These are phyloP conservation scores for Agrochola circellaris DNA, from an alignment of 2,888 invertebrate genomes.

Conservation along the genomic window DNA sequence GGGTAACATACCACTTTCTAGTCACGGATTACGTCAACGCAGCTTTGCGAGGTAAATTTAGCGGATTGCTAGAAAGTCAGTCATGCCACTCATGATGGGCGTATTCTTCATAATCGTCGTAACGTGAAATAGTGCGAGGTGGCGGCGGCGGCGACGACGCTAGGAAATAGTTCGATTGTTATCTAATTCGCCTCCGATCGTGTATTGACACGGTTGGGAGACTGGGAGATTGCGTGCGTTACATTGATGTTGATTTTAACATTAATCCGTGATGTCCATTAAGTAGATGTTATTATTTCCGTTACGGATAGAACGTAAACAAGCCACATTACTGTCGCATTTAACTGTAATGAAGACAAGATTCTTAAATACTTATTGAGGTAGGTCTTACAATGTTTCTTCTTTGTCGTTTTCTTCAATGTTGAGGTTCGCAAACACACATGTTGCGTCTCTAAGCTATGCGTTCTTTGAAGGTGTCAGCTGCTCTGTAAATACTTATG, in stretches of 20 bases:
- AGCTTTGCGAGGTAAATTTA: conserved; percentile 78
- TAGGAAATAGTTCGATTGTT: conserved; percentile 75
- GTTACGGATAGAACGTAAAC: conserved; percentile 1
- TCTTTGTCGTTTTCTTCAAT: not conserved
- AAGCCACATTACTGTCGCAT: not conserved
- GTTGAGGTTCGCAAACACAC: not conserved
- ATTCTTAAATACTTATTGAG: not conserved
- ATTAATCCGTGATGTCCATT: conserved; percentile 39
- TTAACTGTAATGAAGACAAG: not conserved
- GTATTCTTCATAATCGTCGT: conserved; percentile 76
- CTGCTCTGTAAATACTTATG: too few species aligned
- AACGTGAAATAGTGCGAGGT: conserved; percentile 79
- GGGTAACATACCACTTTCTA: conserved; percentile 81
- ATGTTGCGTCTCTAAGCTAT: not conserved
- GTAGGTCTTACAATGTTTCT: not conserved
- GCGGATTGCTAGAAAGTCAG: conserved; percentile 80
- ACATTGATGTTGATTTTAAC: conserved; percentile 56
- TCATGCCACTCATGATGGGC: conserved; percentile 68
- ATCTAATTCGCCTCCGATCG: conserved; percentile 76
- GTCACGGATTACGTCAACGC: conserved; percentile 82
- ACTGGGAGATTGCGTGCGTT: conserved; percentile 68
- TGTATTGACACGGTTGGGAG: conserved; percentile 77
- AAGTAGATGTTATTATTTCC: conserved; percentile 17
- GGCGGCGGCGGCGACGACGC: conserved; percentile 63
- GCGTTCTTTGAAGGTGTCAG: not conserved